Base-by-base conservation (phyloP, 2,113 vertebrate species). In the Nicator chloris region DNA sequence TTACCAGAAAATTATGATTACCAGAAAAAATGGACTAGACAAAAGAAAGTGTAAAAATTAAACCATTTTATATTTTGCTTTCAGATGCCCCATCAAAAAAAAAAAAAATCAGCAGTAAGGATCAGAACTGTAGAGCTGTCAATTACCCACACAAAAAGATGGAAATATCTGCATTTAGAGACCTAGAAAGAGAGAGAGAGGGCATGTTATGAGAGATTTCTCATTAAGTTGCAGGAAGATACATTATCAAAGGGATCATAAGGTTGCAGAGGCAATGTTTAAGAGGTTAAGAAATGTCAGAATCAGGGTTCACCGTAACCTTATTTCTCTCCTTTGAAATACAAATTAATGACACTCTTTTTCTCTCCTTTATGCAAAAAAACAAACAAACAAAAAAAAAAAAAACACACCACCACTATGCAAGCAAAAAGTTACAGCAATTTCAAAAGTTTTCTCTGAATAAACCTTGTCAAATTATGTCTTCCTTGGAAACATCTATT, bases 341-440 rank as follows among this genome's bases (percentile, higher is more conserved):
- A n/a, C 24, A 75, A 68, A 22, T 56, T 17, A 49, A 23, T 22
- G 2, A 39, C 7, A 44, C 2, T 1, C 0, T 8, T 75, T 54
- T 81, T 61, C 19, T 59, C 23, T 2, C 11, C 15, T 44, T 65
- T 24, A 40, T 13, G 7, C 6, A 56, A 33, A 39, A 26, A 24
- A 35, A 31, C 40, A 4, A 7, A 89, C 71, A 39, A 7, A 2
- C 7, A n/a, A n/a, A n/a, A n/a, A n/a, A n/a, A n/a, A n/a, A n/a
- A n/a, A n/a, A n/a, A n/a, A n/a, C n/a, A n/a, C n/a, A n/a, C n/a
- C n/a, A n/a, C n/a, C n/a, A n/a, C 4, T 31, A 35, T 35, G 10
- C 14, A 82, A 88, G 31, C 3, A 31, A 51, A 78, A 49, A 20
- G 14, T 50, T 91, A 35, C 12, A 45, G 6, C 35, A 44, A 7